Evolutionary conservation across 2,888 invertebrate species (phyloP).

Genomic region (Cactoblastis cactorum): DNA sequence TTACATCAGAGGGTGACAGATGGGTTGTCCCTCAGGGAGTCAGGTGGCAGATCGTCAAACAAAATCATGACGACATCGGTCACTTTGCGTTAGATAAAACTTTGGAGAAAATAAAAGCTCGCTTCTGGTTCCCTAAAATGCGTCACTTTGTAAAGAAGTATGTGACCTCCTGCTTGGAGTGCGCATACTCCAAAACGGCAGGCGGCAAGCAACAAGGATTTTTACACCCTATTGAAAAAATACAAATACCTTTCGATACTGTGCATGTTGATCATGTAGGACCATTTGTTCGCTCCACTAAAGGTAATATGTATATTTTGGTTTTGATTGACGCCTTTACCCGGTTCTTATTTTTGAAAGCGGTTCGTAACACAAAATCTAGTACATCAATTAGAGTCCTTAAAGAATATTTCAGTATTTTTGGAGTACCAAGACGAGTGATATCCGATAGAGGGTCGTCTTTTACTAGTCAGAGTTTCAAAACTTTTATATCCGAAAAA

Average conservation of each 20-base stretch:
- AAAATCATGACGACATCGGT: constrained; percentile 22
- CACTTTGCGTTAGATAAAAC: constrained; percentile 18
- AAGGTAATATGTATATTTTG: constrained; percentile 11
- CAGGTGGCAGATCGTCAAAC: constrained; percentile 19
- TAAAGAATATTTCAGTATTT: too few relatives aligned
- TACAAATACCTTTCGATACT: constrained; percentile 12
- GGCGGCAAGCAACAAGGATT: constrained; percentile 1
- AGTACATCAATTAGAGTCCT: neutral
- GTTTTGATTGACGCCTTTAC: constrained; percentile 9
- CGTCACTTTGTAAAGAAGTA: neutral
- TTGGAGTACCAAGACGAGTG: too few relatives aligned
- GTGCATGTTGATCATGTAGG: constrained; percentile 15
- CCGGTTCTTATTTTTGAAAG: neutral
- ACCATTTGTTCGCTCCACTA: constrained; percentile 10
- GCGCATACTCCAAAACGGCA: neutral
- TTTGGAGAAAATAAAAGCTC: neutral
- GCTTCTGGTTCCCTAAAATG: neutral
- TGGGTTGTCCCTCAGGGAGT: too few relatives aligned
- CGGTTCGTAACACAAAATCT: neutral
- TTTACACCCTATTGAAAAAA: constrained; percentile 14
- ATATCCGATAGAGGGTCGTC: too few relatives aligned
- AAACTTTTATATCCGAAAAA: too few relatives aligned
- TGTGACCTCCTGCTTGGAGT: neutral
- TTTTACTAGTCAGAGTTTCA: too few relatives aligned
- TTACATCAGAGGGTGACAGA: constrained; percentile 12